A percentile compares a stretch with the other conserved stretches of the same genome.
Conservation (phyloP, 2,888 invertebrate species). For the Clostera curtula region DNA sequence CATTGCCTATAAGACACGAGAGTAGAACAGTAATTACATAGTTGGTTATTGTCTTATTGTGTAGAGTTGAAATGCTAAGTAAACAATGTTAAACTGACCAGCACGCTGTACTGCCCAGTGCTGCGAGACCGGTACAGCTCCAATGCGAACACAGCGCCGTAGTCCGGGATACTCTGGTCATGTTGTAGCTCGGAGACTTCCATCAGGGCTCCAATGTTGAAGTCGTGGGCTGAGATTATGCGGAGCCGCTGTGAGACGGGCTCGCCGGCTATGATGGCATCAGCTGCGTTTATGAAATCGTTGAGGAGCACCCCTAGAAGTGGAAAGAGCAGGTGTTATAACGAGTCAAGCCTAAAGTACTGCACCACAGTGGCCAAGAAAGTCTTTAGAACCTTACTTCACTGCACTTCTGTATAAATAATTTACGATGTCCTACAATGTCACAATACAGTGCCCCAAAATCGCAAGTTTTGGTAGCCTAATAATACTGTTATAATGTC, state of each 20-base stretch:
- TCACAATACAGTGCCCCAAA: too few species aligned
- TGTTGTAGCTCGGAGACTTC: slow-evolving; percentile 39
- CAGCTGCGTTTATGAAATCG: slow-evolving; percentile 43
- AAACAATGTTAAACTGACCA: slow-evolving; percentile 54
- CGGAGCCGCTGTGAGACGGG: slow-evolving; percentile 33
- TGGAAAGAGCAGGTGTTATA: neutral
- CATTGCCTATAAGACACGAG: too few species aligned
- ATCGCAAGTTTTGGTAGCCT: too few species aligned
- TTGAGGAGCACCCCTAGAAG: slow-evolving; percentile 50
- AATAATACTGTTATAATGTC: too few species aligned
- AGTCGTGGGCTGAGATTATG: slow-evolving; percentile 55
- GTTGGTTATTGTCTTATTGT: too few species aligned
- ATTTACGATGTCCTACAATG: too few species aligned
- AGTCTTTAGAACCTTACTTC: too few species aligned
- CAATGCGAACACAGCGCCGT: slow-evolving; percentile 48
- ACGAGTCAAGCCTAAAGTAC: too few species aligned
- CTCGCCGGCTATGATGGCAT: slow-evolving; percentile 36
- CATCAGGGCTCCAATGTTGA: slow-evolving; percentile 60
- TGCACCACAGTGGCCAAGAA: too few species aligned
- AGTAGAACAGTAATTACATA: too few species aligned
- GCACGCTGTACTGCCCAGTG: slow-evolving; percentile 38
- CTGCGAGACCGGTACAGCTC: slow-evolving; percentile 45
- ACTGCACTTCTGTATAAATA: too few species aligned
- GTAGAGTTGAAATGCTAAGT: too few species aligned
- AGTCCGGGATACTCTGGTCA: slow-evolving; percentile 47